Evolutionary conservation across 2,888 invertebrate genomes (phyloP), one percentile per base, ranked within the genome.

Genomic region (Acronicta aceris): DNA sequence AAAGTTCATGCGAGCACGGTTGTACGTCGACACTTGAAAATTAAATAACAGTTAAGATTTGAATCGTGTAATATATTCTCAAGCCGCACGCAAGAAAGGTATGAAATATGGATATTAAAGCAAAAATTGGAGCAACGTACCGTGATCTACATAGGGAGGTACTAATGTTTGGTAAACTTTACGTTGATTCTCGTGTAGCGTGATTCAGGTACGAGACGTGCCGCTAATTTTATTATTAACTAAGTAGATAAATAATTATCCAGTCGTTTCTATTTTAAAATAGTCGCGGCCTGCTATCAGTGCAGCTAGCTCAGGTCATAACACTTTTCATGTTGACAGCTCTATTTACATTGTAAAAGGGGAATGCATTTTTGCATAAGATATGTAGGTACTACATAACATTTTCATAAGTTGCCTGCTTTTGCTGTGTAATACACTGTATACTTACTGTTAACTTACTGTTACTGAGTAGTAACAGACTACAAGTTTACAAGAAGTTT

Each of bases 71-170:
- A 53, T 57, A 53, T 58, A 71, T 56, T 58, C 50, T 49, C 12
- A 30, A 17, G 40, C 30, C 25, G 50, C 79, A 76, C 67, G 76
- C 76, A 51, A 62, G 43, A 42, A 57, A 56, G 50, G 52, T 55
- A 66, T 57, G 36, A 63, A 78, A 69, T 69, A 62, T 71, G 64
- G 50, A 65, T 66, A 62, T 59, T 59, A 40, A 49, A 45, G 53
- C 56, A 49, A 65, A 60, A 78, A 70, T 64, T 76, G 60, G 76
- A 65, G 52, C 73, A 73, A 60, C 58, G 41, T 75, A 59, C 57
- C 57, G 65, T 66, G 76, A 25, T 48, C 67, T n/a, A n/a, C n/a
- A n/a, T n/a, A n/a, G n/a, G n/a, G 48, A 77, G 64, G 51, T 76
- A 49, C 40, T 59, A 33, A 65, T 61, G 47, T 47, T 60, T 52